Base-by-base conservation (phyloP, 1,140 invertebrate species). In the Anastrepha ludens region DNA sequence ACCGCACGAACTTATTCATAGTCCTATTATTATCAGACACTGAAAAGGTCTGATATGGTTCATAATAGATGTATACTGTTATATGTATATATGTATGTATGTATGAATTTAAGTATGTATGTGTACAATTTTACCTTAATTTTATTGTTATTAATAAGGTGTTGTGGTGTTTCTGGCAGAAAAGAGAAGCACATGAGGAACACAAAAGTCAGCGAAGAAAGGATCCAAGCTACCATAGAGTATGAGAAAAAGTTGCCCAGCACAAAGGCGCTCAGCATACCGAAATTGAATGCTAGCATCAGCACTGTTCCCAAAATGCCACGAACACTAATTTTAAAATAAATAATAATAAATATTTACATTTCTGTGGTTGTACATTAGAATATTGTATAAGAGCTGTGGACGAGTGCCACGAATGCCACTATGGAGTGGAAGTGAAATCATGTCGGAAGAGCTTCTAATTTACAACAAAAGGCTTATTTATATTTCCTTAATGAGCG, bases 111-210 rank as follows among this genome's bases (percentile, higher is more conserved):
- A 39, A 13, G 67, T 74, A 41, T 29, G 29, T 41, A 41, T 39
- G 7, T 39, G 20, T 13, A 11, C 20, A 74, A 58, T 93, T 93
- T 89, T 87, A 94, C 94, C 89, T 94, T 88, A 11, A 93, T 86
- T 81, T 93, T 94, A n/a, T 94, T 94, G n/a, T 92, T 90, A 58
- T 94, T 94, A 41, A 94, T 91, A 81, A 95, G 89, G 67, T 94
- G 93, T 58, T 94, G 93, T 0, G 94, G 94, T 0, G 94, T 94
- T 88, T 95, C 94, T 0, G 94, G 94, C 92, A 95, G 93, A 7
- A 93, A 93, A 13, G 93, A 88, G 88, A 95, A 94, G 3, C 92
- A 91, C 0, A 94, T 59, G 15, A 94, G 85, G 88, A 94, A 94
- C 3, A 93, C 67, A 2, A 94, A 89, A 0, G 94, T 93, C 2